Base-by-base conservation (phyloP, 2,797 vertebrate genomes). In the Danio albolineatus region DNA sequence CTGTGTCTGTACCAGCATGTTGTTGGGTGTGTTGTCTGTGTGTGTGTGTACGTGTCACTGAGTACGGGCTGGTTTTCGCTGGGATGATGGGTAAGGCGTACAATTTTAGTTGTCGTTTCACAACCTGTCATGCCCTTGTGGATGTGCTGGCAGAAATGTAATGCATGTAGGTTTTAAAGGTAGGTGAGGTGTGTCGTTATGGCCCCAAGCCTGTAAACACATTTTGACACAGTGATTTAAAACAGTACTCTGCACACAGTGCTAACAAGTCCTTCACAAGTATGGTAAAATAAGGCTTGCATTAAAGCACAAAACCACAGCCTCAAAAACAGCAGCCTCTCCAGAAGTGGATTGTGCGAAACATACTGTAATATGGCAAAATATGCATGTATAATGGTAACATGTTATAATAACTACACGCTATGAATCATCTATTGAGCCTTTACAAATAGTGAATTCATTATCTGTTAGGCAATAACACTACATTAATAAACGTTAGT, bases 191-290 rank as follows among this genome's bases (percentile, higher is more conserved):
- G n/a, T 48, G 62, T 44, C 5, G 43, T 77, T 77, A 59, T 59
- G 16, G 7, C 7, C 53, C n/a, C 46, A 65, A 28, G 60, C 14
- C 49, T 76, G 5, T 13, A 21, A 51, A 73, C 7, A 41, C 13
- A 6, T 65, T 65, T 56, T 76, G 51, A 76, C 61, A 56, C 39
- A n/a, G 13, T 56, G 39, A 76, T 43, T 76, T 65, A 56, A 36
- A 56, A 44, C 4, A 28, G 19, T 41, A 57, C 16, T 17, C 10
- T 43, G 13, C 3, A 14, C 64, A 10, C 2, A 7, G 14, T 14
- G 41, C 41, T 60, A 48, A 60, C 54, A 73, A 46, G 54, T n/a
- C 12, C 38, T 28, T 56, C 10, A 39, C 28, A 60, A 56, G 12
- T 57, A 9, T 66, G 19, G 8, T 56, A 56, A 36, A 76, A 44